A percentile compares a stretch with the other conserved stretches of the same genome.
phyloP scores from a whole-genome alignment of 2,113 vertebrate species.

The Ceuthmochares aereus region DNA sequence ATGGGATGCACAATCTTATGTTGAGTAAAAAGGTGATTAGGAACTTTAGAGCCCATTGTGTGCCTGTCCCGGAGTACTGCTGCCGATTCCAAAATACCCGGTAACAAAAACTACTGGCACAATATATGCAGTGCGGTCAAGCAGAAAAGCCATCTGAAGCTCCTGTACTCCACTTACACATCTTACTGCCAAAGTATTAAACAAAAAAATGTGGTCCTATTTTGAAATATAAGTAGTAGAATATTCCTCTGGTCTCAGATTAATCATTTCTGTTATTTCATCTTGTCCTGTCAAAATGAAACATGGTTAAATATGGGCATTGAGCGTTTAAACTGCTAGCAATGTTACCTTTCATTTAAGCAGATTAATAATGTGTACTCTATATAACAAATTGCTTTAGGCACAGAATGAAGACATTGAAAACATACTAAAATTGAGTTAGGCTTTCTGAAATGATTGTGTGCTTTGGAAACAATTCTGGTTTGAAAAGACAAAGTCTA shows the following conservation, averaged over 20 bases:
- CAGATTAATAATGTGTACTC: conserved; percentile 60
- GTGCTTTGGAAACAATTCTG: conserved; percentile 11
- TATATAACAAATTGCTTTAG: conserved; percentile 62
- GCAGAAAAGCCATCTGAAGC: not conserved
- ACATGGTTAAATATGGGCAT: conserved; percentile 47
- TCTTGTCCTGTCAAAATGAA: conserved; percentile 54
- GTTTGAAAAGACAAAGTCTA: not conserved
- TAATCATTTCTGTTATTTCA: conserved; percentile 62
- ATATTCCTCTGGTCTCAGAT: conserved; percentile 46
- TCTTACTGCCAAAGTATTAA: not conserved
- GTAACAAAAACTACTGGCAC: not conserved
- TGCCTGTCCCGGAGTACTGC: not conserved
- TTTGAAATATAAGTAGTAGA: conserved; percentile 17
- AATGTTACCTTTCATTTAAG: conserved; percentile 58
- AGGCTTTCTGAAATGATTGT: conserved; percentile 47
- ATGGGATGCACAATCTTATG: not conserved
- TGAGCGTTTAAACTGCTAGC: conserved; percentile 56
- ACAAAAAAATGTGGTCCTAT: not conserved
- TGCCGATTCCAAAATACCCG: not conserved
- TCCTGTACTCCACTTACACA: not conserved
- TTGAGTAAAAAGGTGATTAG: not conserved
- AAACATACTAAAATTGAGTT: conserved; percentile 54
- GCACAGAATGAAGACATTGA: conserved; percentile 38
- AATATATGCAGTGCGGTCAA: not conserved
- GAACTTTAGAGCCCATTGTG: not conserved